Percentiles rank a stretch among this genome's conserved stretches.
Evolutionary conservation across 2,113 vertebrate species (phyloP).

Genomic region (Cebus imitator): DNA sequence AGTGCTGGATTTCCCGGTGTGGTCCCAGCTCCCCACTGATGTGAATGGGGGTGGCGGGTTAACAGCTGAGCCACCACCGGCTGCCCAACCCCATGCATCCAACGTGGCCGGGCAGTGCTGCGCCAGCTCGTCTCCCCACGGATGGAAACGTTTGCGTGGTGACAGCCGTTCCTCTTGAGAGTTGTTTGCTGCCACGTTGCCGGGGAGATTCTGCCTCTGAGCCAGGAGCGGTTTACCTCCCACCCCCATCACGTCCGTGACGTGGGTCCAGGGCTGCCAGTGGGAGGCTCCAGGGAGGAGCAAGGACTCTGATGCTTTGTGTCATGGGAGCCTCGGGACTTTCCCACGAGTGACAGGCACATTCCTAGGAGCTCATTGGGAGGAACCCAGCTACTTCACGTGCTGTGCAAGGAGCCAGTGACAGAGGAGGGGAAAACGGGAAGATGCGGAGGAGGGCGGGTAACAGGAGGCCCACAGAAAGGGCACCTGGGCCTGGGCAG

Average conservation of each 20-base stretch:
- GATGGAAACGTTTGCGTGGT: not conserved
- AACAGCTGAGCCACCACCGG: too few species aligned
- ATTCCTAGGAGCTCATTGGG: not conserved
- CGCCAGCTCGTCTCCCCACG: too few species aligned
- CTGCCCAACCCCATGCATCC: too few species aligned
- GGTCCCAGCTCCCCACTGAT: not conserved
- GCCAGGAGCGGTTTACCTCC: not conserved
- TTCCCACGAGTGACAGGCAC: rapidly evolving
- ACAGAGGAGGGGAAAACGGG: not conserved
- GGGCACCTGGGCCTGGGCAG: too few species aligned
- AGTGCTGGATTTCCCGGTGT: not conserved
- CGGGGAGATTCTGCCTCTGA: not conserved
- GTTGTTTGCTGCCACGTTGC: too few species aligned
- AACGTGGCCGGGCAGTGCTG: too few species aligned
- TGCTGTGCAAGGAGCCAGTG: not conserved
- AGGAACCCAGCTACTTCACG: rapidly evolving
- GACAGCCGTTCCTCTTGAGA: not conserved
- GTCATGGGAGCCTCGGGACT: not conserved
- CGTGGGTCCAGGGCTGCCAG: not conserved
- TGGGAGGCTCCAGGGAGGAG: too few species aligned
- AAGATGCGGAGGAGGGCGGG: not conserved
- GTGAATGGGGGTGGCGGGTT: not conserved
- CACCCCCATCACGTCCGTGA: not conserved
- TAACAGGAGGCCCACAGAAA: not conserved
- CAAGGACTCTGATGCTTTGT: not conserved